These are phyloP conservation scores for Pimephales promelas DNA, from an alignment of 2,113 vertebrate genomes.

Conservation along the genomic window DNA sequence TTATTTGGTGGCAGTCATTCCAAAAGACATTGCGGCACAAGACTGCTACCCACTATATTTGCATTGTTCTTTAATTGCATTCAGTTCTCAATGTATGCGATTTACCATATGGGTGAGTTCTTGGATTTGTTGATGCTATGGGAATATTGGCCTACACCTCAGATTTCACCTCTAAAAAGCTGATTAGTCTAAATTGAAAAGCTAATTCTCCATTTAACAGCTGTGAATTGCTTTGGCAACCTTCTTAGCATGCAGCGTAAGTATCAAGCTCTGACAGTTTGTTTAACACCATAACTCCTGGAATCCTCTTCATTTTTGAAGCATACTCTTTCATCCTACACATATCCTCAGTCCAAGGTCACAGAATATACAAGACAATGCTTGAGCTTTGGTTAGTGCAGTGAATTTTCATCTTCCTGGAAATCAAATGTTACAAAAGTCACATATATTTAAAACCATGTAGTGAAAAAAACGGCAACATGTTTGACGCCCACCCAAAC, in stretches of 20 bases:
- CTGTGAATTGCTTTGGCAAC: slow-evolving; percentile 11
- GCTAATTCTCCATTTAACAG: slow-evolving; percentile 32
- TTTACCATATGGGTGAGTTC: background rate
- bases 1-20: slow-evolving; percentile 28
- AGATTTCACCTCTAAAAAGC: slow-evolving; percentile 27
- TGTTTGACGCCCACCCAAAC: background rate
- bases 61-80: background rate
- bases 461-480: background rate
- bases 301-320: slow-evolving; percentile 19
- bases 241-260: background rate
- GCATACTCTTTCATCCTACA: background rate
- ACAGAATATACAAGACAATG: background rate
- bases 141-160: slow-evolving; percentile 13
- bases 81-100: background rate
- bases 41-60: slow-evolving; percentile 14
- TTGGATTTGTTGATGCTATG: slow-evolving; percentile 4
- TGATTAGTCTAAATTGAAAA: slow-evolving; percentile 27
- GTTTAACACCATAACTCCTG: background rate
- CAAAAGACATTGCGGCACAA: slow-evolving; percentile 4
- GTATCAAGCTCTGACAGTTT: background rate
- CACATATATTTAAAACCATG: background rate
- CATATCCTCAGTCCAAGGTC: background rate
- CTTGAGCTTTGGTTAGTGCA: background rate
- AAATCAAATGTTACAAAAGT: background rate
- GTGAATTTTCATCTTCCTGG: background rate